Evolutionary conservation across 2,888 invertebrate species (phyloP).

Genomic region (Hirtodrosophila histrioides): DNA sequence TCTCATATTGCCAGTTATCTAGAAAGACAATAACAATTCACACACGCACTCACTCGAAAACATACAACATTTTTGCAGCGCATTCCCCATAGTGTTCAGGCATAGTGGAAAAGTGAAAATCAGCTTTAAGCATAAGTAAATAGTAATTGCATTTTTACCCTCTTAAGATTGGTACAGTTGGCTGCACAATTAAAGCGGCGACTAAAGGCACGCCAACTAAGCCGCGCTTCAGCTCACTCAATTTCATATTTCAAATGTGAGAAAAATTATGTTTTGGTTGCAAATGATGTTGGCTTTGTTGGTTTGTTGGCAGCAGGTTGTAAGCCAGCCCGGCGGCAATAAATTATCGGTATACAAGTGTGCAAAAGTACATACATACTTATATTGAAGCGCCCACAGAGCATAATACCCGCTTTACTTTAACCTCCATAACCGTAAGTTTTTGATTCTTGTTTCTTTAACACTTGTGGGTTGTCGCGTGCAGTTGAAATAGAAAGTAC

Average conservation of each 20-base stretch:
- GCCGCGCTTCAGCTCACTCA: conserved; percentile 59
- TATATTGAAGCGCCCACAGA: conserved; percentile 36
- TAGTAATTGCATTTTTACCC: conserved; percentile 43
- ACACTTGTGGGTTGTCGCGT: conserved; percentile 61
- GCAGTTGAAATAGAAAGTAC: conserved; percentile 70
- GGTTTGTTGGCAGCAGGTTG: conserved; percentile 16
- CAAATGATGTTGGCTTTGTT: conserved; percentile 14
- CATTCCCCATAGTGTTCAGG: conserved; percentile 45
- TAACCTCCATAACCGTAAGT: conserved; percentile 8
- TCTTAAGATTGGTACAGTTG: conserved; percentile 50
- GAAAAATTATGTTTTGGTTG: conserved; percentile 52
- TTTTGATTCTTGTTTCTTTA: conserved; percentile 21
- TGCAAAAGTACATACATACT: conserved; percentile 23
- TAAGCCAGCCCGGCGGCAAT: conserved; percentile 37
- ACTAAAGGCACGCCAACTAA: conserved; percentile 43
- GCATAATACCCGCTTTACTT: conserved; percentile 34
- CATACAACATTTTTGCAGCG: conserved; percentile 59
- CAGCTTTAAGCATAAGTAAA: conserved; percentile 49
- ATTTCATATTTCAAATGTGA: conserved; percentile 61
- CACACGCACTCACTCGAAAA: conserved; percentile 14
- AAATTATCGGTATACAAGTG: conserved; percentile 37
- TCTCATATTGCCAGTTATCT: conserved; percentile 22
- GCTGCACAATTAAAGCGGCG: conserved; percentile 48
- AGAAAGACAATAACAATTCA: conserved; percentile 48
- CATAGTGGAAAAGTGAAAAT: conserved; percentile 69